Conservation (phyloP, 37 sponge, comb jelly and placozoan species). For the Ephydatia muelleri region DNA sequence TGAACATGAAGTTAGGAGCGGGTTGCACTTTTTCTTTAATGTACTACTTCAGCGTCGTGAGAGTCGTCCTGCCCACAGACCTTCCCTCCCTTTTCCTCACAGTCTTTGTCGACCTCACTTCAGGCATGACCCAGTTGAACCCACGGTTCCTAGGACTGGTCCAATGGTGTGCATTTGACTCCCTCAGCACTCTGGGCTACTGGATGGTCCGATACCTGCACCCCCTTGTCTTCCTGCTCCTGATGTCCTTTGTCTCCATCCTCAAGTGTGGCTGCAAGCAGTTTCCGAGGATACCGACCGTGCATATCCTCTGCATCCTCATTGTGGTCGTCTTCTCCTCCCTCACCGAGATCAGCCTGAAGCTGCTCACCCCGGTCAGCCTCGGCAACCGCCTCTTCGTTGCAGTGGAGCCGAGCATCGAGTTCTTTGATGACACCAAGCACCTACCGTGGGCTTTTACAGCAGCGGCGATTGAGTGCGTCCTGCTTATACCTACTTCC, state of each 20-base stretch:
- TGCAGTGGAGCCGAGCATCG: neutral
- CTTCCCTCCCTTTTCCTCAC: neutral
- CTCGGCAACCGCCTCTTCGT: neutral
- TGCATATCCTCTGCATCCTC: slow-evolving; percentile 8
- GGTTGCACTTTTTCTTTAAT: slow-evolving; percentile 14
- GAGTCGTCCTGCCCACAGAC: neutral
- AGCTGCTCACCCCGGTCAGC: neutral
- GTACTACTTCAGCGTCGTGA: slow-evolving; percentile 23
- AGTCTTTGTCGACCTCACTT: neutral
- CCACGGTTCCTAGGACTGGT: slow-evolving; percentile 18
- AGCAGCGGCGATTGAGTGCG: slow-evolving; percentile 5
- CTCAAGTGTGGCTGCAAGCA: neutral
- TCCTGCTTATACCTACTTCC: slow-evolving; percentile 3
- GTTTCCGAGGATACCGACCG: neutral
- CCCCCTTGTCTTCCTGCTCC: slow-evolving; percentile 5
- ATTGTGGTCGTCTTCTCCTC: slow-evolving; percentile 8
- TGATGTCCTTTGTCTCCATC: neutral
- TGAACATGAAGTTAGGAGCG: neutral
- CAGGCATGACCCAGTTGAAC: slow-evolving; percentile 18
- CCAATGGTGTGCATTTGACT: neutral
- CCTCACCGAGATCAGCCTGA: slow-evolving; percentile 6
- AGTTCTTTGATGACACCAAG: neutral
- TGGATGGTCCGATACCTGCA: slow-evolving; percentile 2
- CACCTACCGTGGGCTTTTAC: slow-evolving; percentile 13
- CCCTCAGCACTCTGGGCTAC: neutral